Base-by-base conservation (phyloP, 2,113 vertebrate species). In the Carassius gibelio region DNA sequence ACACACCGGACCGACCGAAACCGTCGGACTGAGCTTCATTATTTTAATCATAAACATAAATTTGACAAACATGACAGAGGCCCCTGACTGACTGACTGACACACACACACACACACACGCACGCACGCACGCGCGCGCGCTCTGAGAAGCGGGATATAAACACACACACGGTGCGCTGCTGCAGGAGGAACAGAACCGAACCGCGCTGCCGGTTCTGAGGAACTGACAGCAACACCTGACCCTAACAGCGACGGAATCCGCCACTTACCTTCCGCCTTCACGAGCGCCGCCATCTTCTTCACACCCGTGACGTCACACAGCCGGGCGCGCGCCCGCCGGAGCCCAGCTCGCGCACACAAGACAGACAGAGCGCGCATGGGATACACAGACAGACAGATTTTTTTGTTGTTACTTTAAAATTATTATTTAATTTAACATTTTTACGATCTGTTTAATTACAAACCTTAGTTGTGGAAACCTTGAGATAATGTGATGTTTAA, bases 201-300 rank as follows among this genome's bases (percentile, higher is more conserved):
- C 61, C 61, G 23, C 0, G 14, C 4, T 1, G 14, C 42, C 23
- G 15, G 23, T 62, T 50, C 79, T 17, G 42, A 50, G 6, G 11
- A 68, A 68, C 80, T 82, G 64, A 52, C 80, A 69, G 14, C 2
- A 68, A 36, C 57, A 19, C 30, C 14, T 45, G 15, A 42, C 11
- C 36, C 21, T 11, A 81, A 81, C 55, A 17, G n/a, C 71, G 42
- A 84, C 55, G 66, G 80, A 72, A 74, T 75, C 84, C 75, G 81
- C 21, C 30, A 71, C 86, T 87, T 88, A 90, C 89, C 89, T 90
- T 90, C 89, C 89, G 87, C 85, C 87, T 90, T 86, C 87, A 78
- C 84, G 83, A 74, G 57, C 86, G 84, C 87, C 84, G 86, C 86
- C 87, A 88, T 90, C 86, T 90, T 90, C 83, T 87, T 81, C 85